Percentiles rank a stretch among this genome's conserved stretches.
phyloP scores from a whole-genome alignment of 2,888 invertebrate genomes.

The Cynaeus angustus region DNA sequence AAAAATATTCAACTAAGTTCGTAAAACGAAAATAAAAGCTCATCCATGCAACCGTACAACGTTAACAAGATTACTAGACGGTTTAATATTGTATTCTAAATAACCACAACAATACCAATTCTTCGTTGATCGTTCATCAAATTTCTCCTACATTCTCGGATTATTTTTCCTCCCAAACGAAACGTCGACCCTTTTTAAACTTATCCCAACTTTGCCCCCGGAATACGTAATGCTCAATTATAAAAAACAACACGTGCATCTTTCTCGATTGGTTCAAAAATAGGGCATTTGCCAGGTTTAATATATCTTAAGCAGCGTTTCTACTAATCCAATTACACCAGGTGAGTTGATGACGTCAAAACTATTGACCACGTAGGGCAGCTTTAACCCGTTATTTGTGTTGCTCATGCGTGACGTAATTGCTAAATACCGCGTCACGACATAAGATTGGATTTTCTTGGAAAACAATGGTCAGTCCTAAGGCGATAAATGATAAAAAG shows the following conservation, averaged over 20 bases:
- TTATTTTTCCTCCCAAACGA: too few relatives aligned
- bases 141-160: too few relatives aligned
- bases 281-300: background rate
- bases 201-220: too few relatives aligned
- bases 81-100: too few relatives aligned
- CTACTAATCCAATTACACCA: constrained; percentile 22
- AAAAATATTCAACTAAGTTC: constrained; percentile 1
- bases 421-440: constrained; percentile 37
- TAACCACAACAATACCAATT: too few relatives aligned
- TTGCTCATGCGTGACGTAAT: constrained; percentile 37
- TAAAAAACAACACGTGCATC: too few relatives aligned
- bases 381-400: constrained; percentile 11
- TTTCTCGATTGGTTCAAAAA: too few relatives aligned
- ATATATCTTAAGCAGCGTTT: constrained; percentile 8
- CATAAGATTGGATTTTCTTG: constrained; percentile 17
- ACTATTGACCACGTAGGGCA: constrained; percentile 22
- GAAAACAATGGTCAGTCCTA: constrained; percentile 25
- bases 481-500: constrained; percentile 6
- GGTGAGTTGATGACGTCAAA: constrained; percentile 31
- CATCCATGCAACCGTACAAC: background rate
- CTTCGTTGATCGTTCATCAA: too few relatives aligned
- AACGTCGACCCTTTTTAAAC: too few relatives aligned
- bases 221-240: too few relatives aligned
- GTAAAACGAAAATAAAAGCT: constrained; percentile 1
- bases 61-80: background rate